Conservation (phyloP, 2,113 vertebrate genomes). For the Pseudorhombus dupliciocellatus region DNA sequence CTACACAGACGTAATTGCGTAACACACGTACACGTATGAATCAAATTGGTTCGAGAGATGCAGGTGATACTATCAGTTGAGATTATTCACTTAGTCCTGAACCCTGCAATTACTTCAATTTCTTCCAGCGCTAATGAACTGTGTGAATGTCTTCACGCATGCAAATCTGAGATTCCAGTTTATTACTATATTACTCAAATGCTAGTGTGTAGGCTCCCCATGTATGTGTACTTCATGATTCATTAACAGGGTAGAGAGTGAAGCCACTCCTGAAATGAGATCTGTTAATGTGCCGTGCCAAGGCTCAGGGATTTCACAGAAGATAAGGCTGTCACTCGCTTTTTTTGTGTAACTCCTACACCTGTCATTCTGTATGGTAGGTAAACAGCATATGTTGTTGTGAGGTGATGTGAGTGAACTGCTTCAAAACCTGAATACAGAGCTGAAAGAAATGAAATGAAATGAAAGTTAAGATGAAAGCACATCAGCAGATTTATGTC, state of each 20-base stretch:
- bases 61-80: neutral
- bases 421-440: no score
- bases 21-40: neutral
- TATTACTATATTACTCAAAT: neutral
- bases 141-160: neutral
- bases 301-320: constrained; percentile 19
- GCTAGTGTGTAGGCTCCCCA: neutral
- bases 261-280: constrained; percentile 30
- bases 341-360: neutral
- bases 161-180: neutral
- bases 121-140: neutral
- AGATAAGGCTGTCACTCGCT: constrained; percentile 1
- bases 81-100: neutral
- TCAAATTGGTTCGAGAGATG: neutral
- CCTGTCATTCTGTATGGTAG: neutral
- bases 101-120: neutral
- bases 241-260: neutral
- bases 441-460: neutral
- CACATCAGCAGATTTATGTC: no score
- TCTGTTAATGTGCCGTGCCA: constrained; percentile 1
- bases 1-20: neutral
- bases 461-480: no score
- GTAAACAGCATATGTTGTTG: neutral
- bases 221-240: constrained; percentile 13
- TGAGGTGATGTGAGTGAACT: neutral